phyloP scores from a whole-genome alignment of 2,113 vertebrate species.

The Catagonus wagneri region DNA sequence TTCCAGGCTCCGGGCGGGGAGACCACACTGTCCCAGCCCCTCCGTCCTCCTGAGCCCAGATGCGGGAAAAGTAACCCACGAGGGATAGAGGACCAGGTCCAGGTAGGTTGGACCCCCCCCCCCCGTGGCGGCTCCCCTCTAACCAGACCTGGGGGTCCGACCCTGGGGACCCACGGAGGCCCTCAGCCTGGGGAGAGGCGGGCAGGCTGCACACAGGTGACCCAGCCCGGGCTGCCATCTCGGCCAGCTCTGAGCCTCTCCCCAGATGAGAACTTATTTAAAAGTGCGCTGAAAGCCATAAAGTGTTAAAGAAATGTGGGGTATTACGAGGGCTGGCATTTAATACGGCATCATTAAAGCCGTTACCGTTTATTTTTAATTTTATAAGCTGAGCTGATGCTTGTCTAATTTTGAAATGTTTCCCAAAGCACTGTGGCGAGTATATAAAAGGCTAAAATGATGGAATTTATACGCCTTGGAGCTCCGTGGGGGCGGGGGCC shows the following conservation, averaged over 20 bases:
- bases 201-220: rapidly evolving
- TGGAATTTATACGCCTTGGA: background rate
- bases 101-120: rapidly evolving
- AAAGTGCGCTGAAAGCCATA: slow-evolving; percentile 26
- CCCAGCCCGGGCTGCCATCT: background rate
- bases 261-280: slow-evolving; percentile 2
- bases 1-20: background rate
- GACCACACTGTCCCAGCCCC: rapidly evolving
- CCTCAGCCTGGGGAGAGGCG: background rate
- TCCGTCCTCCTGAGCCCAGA: background rate
- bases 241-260: background rate
- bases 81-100: background rate
- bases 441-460: slow-evolving; percentile 34
- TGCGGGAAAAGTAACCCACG: rapidly evolving
- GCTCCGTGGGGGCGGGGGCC: background rate
- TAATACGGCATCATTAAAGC: slow-evolving; percentile 65
- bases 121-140: too few relatives aligned
- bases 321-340: slow-evolving; percentile 52
- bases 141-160: rapidly evolving
- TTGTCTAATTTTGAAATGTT: slow-evolving; percentile 68
- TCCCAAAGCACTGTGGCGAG: slow-evolving; percentile 51
- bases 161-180: rapidly evolving
- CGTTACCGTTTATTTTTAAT: slow-evolving; percentile 71
- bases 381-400: slow-evolving; percentile 70
- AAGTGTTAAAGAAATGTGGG: slow-evolving; percentile 52